Evolutionary conservation across 2,113 vertebrate genomes (phyloP).

Genomic region (Perccottus glenii): DNA sequence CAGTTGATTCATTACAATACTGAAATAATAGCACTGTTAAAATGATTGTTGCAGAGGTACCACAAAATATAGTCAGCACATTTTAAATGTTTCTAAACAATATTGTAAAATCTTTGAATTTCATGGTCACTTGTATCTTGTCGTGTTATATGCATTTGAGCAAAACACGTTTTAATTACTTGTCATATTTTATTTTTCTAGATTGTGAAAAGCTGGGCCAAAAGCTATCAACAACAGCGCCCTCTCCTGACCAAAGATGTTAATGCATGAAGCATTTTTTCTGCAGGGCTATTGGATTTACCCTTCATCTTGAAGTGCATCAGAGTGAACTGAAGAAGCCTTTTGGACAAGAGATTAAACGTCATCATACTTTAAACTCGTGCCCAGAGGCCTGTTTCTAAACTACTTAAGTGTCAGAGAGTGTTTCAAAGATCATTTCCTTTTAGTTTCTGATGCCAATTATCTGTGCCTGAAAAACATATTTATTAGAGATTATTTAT

Average conservation of each 20-base stretch:
- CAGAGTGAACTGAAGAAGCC: background rate
- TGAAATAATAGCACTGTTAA: too few relatives aligned
- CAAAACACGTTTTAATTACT: background rate
- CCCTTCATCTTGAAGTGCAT: background rate
- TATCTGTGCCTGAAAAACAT: conserved; percentile 40
- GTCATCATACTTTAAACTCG: background rate
- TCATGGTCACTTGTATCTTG: too few relatives aligned
- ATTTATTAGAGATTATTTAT: conserved; percentile 74
- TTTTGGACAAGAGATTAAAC: background rate
- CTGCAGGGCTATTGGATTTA: conserved; percentile 1
- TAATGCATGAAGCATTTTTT: conserved; percentile 63
- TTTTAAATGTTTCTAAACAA: too few relatives aligned
- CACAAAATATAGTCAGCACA: too few relatives aligned
- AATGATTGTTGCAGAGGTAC: too few relatives aligned
- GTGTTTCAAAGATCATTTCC: background rate
- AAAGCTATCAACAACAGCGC: conserved; percentile 80
- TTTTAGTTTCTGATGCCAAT: conserved; percentile 34
- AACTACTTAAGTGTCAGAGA: background rate
- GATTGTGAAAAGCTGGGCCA: conserved; percentile 86
- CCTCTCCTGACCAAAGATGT: conserved; percentile 80
- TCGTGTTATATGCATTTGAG: too few relatives aligned
- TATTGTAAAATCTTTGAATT: too few relatives aligned
- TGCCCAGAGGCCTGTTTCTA: background rate
- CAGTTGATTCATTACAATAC: too few relatives aligned
- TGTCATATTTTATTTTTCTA: conserved; percentile 54